Evolutionary conservation across 1,140 invertebrate genomes (phyloP).

Genomic region (Drosophila saltans): DNA sequence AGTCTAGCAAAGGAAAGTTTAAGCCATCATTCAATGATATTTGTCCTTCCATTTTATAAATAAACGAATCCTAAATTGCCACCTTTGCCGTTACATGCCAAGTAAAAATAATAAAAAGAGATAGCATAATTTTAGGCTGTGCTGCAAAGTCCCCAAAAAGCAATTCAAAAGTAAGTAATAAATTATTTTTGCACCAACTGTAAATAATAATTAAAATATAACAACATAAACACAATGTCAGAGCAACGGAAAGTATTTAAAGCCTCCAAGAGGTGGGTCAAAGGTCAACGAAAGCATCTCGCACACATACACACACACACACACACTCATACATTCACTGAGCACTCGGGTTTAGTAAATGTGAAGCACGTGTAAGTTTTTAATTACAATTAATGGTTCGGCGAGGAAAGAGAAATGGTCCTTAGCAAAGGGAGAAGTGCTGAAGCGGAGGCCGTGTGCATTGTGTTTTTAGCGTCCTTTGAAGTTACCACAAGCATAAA

Average conservation of each 20-base stretch:
- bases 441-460: conserved; percentile 9
- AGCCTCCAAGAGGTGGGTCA: conserved; percentile 4
- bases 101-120: neutral
- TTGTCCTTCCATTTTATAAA: no score
- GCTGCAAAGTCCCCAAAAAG: conserved; percentile 22
- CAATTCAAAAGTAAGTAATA: conserved; percentile 17
- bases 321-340: no score
- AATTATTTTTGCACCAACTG: conserved; percentile 38
- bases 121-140: conserved; percentile 49
- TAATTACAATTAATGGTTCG: conserved; percentile 69
- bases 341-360: conserved; percentile 40
- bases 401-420: conserved; percentile 2
- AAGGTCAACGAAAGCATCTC: conserved; percentile 51
- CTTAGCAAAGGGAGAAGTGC: neutral
- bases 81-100: no score
- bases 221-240: conserved; percentile 33
- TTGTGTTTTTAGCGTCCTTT: conserved; percentile 55
- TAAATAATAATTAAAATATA: conserved; percentile 63
- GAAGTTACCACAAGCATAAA: conserved; percentile 45
- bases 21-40: no score
- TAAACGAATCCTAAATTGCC: no score
- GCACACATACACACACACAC: conserved; percentile 6
- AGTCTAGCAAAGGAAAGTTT: neutral
- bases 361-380: conserved; percentile 75
- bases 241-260: conserved; percentile 24